Base-by-base conservation (phyloP, 2,797 vertebrate species). In the Anabas testudineus region DNA sequence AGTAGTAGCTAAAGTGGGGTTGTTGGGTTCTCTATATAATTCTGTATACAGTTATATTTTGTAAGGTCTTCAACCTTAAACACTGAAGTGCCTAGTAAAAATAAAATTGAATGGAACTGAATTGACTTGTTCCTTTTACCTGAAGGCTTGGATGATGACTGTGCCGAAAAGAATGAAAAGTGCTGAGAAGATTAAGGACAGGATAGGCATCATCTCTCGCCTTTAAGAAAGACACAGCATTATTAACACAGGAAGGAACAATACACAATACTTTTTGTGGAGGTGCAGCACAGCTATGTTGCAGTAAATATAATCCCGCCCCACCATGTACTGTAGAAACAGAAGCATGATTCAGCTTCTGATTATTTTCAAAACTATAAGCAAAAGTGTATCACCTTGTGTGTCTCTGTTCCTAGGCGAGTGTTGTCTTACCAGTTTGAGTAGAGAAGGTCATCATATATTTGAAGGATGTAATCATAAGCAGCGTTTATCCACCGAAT, bases 161-260 rank as follows among this genome's bases (percentile, higher is more conserved):
- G 97, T 97, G 79, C 97, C 97, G 10, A 98, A 98, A 66, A 99
- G 95, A 83, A 99, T 97, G 92, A 99, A 98, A 74, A 99, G 95
- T 0, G 95, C 97, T 0, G 97, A 98, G 93, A 98, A 98, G 81
- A 99, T 95, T 86, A 99, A 86, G 5, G 97, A 99, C 55, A 99
- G 90, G 30, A 99, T 93, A 1, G 97, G 97, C 96, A 99, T 99
- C 96, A 99, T 96, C 85, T 98, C 97, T 78, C 96, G 90, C 97
- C 97, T 99, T 64, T 6, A 70, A 43, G 43, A 55, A 13, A 72
- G 10, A 71, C 42, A 28, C 0, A 0, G 6, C 3, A 8, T 68
- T 15, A 56, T 4, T 43, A 1, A 47, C 30, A 71, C 18, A 47
- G 32, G 42, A 9, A 21, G 4, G 19, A 64, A 57, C 66, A 58